phyloP scores from a whole-genome alignment of 2,797 vertebrate genomes.

The Notolabrus celidotus region DNA sequence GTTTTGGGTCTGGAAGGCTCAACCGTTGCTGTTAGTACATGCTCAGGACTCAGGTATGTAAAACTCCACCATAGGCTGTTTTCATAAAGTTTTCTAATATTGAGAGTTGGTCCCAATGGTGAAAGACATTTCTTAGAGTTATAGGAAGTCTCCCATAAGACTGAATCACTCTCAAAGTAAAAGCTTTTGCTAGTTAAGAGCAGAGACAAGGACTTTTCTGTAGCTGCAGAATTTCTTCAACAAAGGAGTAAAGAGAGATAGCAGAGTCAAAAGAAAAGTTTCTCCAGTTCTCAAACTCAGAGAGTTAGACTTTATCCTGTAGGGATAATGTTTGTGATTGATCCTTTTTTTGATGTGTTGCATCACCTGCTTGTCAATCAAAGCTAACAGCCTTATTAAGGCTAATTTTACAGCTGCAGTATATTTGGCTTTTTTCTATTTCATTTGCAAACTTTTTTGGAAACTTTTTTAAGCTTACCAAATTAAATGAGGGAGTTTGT shows the following conservation, averaged over 20 bases:
- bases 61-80: not conserved
- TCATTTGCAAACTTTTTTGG: not conserved
- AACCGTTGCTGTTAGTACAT: constrained; percentile 91
- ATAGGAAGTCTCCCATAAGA: constrained; percentile 12
- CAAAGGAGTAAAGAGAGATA: constrained; percentile 1
- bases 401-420: not conserved
- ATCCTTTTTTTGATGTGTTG: constrained; percentile 1
- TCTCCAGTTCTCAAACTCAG: not conserved
- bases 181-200: not conserved
- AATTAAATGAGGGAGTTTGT: not conserved
- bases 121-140: constrained; percentile 7
- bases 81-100: constrained; percentile 12
- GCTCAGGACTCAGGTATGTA: constrained; percentile 92
- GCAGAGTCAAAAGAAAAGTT: not conserved
- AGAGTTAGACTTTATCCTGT: constrained; percentile 14
- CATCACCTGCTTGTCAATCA: not conserved
- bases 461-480: constrained; percentile 10
- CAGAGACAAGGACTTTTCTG: constrained; percentile 1
- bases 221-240: not conserved
- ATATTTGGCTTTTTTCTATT: constrained; percentile 20
- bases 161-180: constrained; percentile 1
- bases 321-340: constrained; percentile 11
- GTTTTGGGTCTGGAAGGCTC: constrained; percentile 86
- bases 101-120: constrained; percentile 9
- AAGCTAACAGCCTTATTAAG: constrained; percentile 11